Evolutionary conservation across 2,113 vertebrate species (phyloP).

Genomic region (Saccopteryx leptura): DNA sequence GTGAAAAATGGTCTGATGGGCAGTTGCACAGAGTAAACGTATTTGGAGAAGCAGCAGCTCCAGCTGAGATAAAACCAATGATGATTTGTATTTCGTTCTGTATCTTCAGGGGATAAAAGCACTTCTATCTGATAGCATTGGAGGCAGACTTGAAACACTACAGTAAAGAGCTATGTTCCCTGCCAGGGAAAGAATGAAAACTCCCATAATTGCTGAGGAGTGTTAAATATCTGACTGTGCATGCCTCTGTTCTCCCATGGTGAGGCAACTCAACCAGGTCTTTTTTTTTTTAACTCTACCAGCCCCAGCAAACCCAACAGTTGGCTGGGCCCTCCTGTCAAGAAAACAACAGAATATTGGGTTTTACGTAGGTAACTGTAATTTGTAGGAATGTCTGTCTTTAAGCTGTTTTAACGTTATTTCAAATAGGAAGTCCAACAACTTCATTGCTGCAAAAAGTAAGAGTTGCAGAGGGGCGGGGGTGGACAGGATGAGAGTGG

Average conservation of each 20-base stretch:
- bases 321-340: conserved; percentile 84
- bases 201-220: conserved; percentile 89
- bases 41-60: conserved; percentile 97
- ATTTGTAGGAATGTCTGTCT: conserved; percentile 84
- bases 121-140: conserved; percentile 91
- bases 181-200: conserved; percentile 89
- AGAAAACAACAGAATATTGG: conserved; percentile 85
- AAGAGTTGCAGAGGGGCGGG: conserved; percentile 26
- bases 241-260: conserved; percentile 86
- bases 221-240: conserved; percentile 91
- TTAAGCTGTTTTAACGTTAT: conserved; percentile 75
- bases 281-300: conserved; percentile 86
- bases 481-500: background rate
- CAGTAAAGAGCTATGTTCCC: conserved; percentile 88
- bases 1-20: conserved; percentile 90
- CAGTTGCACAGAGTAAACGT: conserved; percentile 90
- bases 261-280: conserved; percentile 85
- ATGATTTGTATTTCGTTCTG: conserved; percentile 98
- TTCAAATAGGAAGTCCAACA: conserved; percentile 72
- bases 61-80: conserved; percentile 97
- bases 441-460: conserved; percentile 68
- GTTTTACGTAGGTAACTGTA: conserved; percentile 87
- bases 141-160: conserved; percentile 90
- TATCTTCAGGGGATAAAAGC: conserved; percentile 95
- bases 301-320: conserved; percentile 83